A percentile compares a stretch with the other conserved stretches of the same genome.
Evolutionary conservation across 2,888 invertebrate genomes (phyloP).

Genomic region (Aquatica leii): DNA sequence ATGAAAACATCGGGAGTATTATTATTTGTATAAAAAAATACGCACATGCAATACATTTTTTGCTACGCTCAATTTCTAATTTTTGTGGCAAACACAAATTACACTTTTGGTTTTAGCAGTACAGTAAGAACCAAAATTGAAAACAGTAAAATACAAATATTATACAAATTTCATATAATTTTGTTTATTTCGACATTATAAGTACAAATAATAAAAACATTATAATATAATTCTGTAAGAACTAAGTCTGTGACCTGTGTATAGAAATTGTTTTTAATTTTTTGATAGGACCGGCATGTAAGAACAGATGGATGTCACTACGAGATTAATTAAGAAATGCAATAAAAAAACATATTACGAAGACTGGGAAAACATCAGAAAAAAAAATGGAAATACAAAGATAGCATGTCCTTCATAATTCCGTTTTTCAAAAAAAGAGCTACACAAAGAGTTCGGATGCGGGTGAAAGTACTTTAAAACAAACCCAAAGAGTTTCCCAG

Average conservation of each 20-base stretch:
- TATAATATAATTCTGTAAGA: background rate
- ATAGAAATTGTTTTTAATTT: background rate
- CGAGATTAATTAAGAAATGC: conserved; percentile 10
- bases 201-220: no score
- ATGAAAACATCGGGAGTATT: background rate
- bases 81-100: background rate
- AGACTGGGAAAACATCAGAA: conserved; percentile 10
- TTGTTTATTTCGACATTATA: no score
- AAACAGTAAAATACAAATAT: conserved; percentile 1
- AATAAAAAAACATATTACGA: conserved; percentile 3
- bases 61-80: background rate
- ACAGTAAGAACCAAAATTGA: background rate
- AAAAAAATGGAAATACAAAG: conserved; percentile 15
- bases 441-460: conserved; percentile 4
- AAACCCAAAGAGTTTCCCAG: background rate
- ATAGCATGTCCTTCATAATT: conserved; percentile 9
- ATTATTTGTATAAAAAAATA: background rate
- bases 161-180: no score
- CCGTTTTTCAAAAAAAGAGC: conserved; percentile 12
- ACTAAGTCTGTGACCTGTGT: background rate
- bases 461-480: background rate
- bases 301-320: conserved; percentile 8
- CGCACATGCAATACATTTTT: background rate
- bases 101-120: background rate
- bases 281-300: conserved; percentile 5